Evolutionary conservation across 2,797 vertebrate species (phyloP).

Genomic region (Oryzias dopingdopingensis): DNA sequence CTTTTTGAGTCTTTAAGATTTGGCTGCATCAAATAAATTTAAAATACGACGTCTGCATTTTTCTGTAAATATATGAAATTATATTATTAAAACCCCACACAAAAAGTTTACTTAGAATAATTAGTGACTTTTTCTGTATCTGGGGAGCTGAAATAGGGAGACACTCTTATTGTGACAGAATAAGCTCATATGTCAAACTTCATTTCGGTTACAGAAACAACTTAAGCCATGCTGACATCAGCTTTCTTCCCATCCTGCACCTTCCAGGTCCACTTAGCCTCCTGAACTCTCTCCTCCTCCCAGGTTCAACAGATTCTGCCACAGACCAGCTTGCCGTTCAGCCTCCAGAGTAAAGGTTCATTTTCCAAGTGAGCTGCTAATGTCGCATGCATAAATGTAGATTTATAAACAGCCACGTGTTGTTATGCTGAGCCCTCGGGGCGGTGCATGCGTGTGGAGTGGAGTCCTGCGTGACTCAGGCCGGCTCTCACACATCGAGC

Average conservation of each 20-base stretch:
- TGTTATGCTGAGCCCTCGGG: constrained; percentile 2
- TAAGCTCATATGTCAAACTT: constrained; percentile 13
- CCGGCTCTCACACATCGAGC: constrained; percentile 31
- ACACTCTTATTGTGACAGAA: constrained; percentile 11
- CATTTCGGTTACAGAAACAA: constrained; percentile 18
- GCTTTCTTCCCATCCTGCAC: constrained; percentile 47
- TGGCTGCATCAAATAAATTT: too few species aligned
- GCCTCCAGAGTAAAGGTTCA: constrained; percentile 59
- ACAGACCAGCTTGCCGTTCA: constrained; percentile 14
- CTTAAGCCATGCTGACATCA: constrained; percentile 47
- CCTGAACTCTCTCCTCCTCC: constrained; percentile 20
- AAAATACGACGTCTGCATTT: too few species aligned
- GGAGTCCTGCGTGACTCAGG: constrained; percentile 24
- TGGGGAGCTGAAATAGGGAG: background rate
- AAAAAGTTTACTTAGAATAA: constrained; percentile 2
- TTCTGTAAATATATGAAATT: too few species aligned
- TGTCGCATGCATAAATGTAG: constrained; percentile 64
- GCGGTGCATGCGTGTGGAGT: constrained; percentile 9
- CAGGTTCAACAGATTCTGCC: constrained; percentile 12
- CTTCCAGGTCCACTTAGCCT: constrained; percentile 44
- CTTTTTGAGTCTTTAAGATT: too few species aligned
- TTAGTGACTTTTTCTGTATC: background rate
- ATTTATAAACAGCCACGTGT: constrained; percentile 38
- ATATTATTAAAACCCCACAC: too few species aligned
- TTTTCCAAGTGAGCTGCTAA: constrained; percentile 70